Percentiles rank a stretch among this genome's conserved stretches.
phyloP scores from a whole-genome alignment of 2,888 invertebrate genomes.

The Sinelater perroti region DNA sequence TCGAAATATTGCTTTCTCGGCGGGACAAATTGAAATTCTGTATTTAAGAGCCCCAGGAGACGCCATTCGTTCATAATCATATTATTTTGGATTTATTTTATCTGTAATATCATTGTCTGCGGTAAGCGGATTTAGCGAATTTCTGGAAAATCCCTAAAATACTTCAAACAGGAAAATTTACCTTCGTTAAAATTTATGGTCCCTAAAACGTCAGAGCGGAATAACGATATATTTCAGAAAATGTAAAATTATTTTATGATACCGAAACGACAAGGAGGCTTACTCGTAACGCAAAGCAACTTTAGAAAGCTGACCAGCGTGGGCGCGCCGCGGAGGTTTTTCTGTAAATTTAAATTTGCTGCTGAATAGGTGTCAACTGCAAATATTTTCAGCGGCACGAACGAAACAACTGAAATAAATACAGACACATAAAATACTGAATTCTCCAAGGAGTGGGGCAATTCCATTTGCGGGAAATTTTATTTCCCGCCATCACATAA shows the following conservation, averaged over 20 bases:
- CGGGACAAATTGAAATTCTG: constrained; percentile 13
- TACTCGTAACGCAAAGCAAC: too few relatives aligned
- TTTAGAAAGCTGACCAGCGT: too few relatives aligned
- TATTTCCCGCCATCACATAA: constrained; percentile 17
- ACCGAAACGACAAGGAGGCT: too few relatives aligned
- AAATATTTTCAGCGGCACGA: too few relatives aligned
- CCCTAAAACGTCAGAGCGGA: neutral
- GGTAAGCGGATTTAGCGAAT: constrained; percentile 6
- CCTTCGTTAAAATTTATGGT: constrained; percentile 8
- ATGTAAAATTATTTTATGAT: neutral
- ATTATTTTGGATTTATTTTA: constrained; percentile 18
- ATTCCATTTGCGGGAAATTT: constrained; percentile 18
- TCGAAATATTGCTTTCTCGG: constrained; percentile 10
- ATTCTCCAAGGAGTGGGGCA: constrained; percentile 10
- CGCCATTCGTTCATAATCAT: constrained; percentile 9
- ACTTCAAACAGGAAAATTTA: neutral
- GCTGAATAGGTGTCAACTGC: too few relatives aligned
- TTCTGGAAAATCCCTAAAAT: constrained; percentile 10
- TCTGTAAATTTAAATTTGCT: too few relatives aligned
- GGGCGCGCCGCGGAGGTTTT: too few relatives aligned
- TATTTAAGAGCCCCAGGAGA: constrained; percentile 10
- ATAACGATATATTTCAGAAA: neutral
- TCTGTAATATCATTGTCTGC: constrained; percentile 13
- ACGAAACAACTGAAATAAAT: constrained; percentile 14
- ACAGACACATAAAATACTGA: constrained; percentile 13